Evolutionary conservation across 2,888 invertebrate species (phyloP), one percentile per base, ranked within the genome.

Genomic region (Cheilosia urbana): DNA sequence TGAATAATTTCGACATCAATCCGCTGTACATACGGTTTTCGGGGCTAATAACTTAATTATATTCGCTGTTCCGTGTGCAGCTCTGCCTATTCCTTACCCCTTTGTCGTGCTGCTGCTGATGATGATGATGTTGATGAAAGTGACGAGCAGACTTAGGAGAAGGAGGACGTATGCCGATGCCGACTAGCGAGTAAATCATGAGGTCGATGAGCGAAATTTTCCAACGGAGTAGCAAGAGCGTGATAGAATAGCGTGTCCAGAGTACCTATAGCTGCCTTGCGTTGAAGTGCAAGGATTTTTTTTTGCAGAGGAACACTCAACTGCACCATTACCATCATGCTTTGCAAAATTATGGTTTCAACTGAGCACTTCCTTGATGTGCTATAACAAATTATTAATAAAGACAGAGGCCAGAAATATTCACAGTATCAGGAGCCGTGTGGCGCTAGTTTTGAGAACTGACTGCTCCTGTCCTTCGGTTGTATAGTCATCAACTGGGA

Each of bases 1-100:
- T 85, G 85, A 85, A 80, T 85, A 85, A 85, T 85, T 85, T 85
- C 85, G 57, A 80, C 76, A 85, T 85, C 85, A 85, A 85, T 85
- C 85, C 66, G 66, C 62, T 80, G 62, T 80, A 76, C 80, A 71
- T 80, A 76, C 45, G 80, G 66, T 62, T 80, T 85, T 85, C 49
- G 80, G 80, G 57, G 76, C 80, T 85, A 80, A 85, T 85, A 85
- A 85, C 85, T 85, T 85, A 85, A 85, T 85, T 85, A 85, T 80
- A 68, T 72, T 77, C 71, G 80, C 65, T 72, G 72, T 72, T 80
- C 71, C 80, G 85, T 85, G 85, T 85, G 71, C 30, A 60, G 34
- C 55, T 66, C 65, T 66, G 49, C 58, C 66, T 55, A 51, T 21
- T 65, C 51, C 71, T 65, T n/a, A 49, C 47, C 63, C 45, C 53